phyloP scores from a whole-genome alignment of 2,113 vertebrate genomes.

The Diphyllodes magnificus region DNA sequence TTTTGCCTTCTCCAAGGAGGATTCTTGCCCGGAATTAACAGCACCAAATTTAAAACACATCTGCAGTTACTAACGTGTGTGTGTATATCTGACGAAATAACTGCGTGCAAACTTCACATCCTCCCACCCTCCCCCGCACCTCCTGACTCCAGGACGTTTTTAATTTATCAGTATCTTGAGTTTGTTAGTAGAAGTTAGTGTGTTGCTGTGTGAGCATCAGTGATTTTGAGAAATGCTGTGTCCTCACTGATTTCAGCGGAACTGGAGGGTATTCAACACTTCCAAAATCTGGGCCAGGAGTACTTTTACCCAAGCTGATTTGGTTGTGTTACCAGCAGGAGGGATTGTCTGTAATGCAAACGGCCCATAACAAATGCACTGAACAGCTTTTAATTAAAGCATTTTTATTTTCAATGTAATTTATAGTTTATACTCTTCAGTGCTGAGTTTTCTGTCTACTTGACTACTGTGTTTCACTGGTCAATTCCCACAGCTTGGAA shows the following conservation, averaged over 20 bases:
- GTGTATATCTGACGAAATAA: not conserved
- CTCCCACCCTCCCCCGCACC: not conserved
- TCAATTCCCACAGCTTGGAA: slow-evolving; percentile 3
- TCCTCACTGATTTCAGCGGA: not conserved
- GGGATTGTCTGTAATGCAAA: not conserved
- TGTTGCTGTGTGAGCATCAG: slow-evolving; percentile 66
- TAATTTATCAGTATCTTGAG: slow-evolving; percentile 39
- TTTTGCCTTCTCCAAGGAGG: slow-evolving; percentile 42
- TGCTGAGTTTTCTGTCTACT: slow-evolving; percentile 49
- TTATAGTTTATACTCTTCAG: slow-evolving; percentile 31
- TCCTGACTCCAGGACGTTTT: not conserved
- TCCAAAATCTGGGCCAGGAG: not conserved
- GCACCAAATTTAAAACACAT: slow-evolving; percentile 24
- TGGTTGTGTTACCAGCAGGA: slow-evolving; percentile 15
- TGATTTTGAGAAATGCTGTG: slow-evolving; percentile 17
- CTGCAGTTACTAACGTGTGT: slow-evolving; percentile 1
- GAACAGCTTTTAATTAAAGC: slow-evolving; percentile 51
- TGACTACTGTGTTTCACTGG: slow-evolving; percentile 48
- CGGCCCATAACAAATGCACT: slow-evolving; percentile 27
- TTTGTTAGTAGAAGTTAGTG: slow-evolving; percentile 47
- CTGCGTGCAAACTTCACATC: not conserved
- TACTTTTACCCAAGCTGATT: slow-evolving; percentile 10
- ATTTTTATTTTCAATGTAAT: slow-evolving; percentile 17
- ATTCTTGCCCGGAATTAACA: not conserved
- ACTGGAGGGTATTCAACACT: not conserved